Conservation (phyloP, 1,140 invertebrate genomes). For the Pseudachorutes palmiensis region DNA sequence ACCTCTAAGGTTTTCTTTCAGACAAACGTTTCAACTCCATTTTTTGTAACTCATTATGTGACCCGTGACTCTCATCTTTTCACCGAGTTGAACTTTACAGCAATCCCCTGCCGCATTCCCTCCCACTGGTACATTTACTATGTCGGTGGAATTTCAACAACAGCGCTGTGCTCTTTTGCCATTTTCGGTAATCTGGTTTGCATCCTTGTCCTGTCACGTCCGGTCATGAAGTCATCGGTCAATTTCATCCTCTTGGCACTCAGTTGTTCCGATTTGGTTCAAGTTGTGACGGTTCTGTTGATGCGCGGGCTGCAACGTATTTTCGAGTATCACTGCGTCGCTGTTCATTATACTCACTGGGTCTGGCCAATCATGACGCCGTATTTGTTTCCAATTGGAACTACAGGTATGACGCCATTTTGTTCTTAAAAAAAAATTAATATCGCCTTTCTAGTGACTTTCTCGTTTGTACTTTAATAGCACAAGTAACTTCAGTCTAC, state of each 20-base stretch:
- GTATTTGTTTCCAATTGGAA: slow-evolving; percentile 2
- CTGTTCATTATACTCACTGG: not conserved
- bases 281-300: not conserved
- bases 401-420: slow-evolving; percentile 5
- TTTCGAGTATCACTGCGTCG: slow-evolving; percentile 3
- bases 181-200: slow-evolving; percentile 83
- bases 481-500: slow-evolving; percentile 82
- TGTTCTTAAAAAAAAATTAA: too few species aligned
- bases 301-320: not conserved
- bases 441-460: too few species aligned
- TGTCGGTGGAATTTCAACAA: slow-evolving; percentile 68
- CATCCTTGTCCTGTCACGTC: slow-evolving; percentile 78
- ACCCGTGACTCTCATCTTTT: too few species aligned
- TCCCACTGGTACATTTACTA: not conserved
- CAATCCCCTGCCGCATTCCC: too few species aligned
- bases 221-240: slow-evolving; percentile 86
- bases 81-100: too few species aligned
- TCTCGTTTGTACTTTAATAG: too few species aligned
- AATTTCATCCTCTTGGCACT: slow-evolving; percentile 84
- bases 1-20: too few species aligned
- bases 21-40: too few species aligned
- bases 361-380: not conserved
- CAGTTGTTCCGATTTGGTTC: slow-evolving; percentile 44
- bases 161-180: slow-evolving; percentile 68
- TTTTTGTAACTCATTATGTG: too few species aligned